Base-by-base conservation (phyloP, 2,113 vertebrate species). In the Natator depressus region DNA sequence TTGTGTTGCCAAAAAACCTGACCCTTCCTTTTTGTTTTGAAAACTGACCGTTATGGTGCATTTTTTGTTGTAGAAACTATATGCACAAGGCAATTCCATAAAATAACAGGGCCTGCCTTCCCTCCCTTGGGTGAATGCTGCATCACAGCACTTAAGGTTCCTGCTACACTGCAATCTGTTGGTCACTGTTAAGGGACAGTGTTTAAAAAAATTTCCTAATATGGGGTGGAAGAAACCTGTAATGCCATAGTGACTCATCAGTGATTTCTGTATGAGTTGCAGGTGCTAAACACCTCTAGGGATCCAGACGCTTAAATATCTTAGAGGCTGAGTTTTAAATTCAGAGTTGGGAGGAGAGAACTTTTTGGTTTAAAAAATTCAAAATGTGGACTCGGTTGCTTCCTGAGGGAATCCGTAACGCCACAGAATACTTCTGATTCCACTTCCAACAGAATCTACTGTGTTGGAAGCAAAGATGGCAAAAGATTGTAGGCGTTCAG, bases 1-100 rank as follows among this genome's bases (percentile, higher is more conserved):
- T 79, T 82, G 46, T 87, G 55, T 27, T 84, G 19, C 22, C 25
- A 42, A 50, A 72, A 50, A 69, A 16, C 19, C 0, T 1, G 42
- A 14, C 24, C 14, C 59, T 62, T 31, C 14, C 59, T 62, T 31
- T 27, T n/a, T 51, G 13, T 80, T 59, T 65, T 22, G 2, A 42
- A 35, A 80, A 38, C 0, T 80, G 79, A 8, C 20, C 0, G 0
- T 10, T 87, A 5, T 2, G 3, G 69, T 92, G 3, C 16, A 46
- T 57, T 59, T 57, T 42, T 38, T 7, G 72, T 76, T 19, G 6
- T n/a, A 13, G 76, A 89, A 89, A 42, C 4, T 12, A 38, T 69
- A 47, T n/a, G 8, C 55, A 42, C 6, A 6, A 78, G 42, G 12
- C 10, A 9, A 13, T 2, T 46, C 13, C 24, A 16, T 47, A 82